Conservation (phyloP, 2,888 invertebrate species). For the Drosophila nigricruria region DNA sequence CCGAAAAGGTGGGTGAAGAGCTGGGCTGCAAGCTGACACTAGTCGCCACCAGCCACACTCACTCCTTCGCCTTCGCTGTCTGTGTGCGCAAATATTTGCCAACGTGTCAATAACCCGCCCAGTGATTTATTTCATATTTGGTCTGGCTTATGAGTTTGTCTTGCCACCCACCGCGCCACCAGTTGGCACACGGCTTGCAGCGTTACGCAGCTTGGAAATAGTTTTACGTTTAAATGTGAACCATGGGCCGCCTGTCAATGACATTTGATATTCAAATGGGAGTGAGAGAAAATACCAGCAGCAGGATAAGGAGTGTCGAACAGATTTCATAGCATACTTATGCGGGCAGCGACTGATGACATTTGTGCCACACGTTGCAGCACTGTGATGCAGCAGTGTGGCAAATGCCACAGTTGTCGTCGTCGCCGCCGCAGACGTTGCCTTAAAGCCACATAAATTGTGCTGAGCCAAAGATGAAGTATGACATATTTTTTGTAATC, state of each 20-base stretch:
- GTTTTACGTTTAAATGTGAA: constrained; percentile 53
- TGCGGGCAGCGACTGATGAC: constrained; percentile 54
- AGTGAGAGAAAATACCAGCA: constrained; percentile 1
- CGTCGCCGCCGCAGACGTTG: constrained; percentile 18
- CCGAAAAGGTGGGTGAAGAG: constrained; percentile 7
- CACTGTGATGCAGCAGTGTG: constrained; percentile 17
- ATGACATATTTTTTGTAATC: constrained; percentile 11
- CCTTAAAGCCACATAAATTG: constrained; percentile 71
- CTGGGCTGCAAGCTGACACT: constrained; percentile 56
- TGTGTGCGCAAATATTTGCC: constrained; percentile 73
- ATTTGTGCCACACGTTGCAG: constrained; percentile 24
- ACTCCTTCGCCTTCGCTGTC: constrained; percentile 10
- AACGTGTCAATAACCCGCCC: constrained; percentile 80
- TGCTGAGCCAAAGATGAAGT: constrained; percentile 24
- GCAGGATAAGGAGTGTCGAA: not conserved
- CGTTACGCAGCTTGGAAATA: constrained; percentile 42
- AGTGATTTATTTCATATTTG: constrained; percentile 81
- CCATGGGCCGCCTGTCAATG: constrained; percentile 67
- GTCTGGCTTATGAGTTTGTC: constrained; percentile 63
- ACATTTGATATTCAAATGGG: constrained; percentile 70
- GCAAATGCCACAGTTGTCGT: constrained; percentile 6
- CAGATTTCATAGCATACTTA: constrained; percentile 75
- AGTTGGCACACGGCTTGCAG: constrained; percentile 9
- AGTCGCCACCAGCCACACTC: constrained; percentile 5
- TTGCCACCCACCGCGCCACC: not conserved